These are phyloP conservation scores for Paelopatides confundens DNA, from an alignment of 53 echinoderm and acorn worm genomes.

Conservation along the genomic window DNA sequence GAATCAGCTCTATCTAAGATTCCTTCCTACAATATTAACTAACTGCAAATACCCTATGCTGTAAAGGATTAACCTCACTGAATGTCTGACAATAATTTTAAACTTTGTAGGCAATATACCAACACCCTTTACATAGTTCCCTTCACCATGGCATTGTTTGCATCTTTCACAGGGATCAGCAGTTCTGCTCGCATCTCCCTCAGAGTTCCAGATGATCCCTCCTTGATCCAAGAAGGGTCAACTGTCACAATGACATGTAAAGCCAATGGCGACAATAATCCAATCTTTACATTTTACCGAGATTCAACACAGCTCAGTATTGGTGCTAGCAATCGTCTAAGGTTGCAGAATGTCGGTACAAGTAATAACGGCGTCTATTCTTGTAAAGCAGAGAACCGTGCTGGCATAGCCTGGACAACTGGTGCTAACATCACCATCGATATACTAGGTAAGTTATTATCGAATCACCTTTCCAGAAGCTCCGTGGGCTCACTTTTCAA, in stretches of 20 bases:
- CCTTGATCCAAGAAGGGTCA: slow-evolving; percentile 59
- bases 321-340: slow-evolving; percentile 44
- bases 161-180: slow-evolving; percentile 71
- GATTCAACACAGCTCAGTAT: slow-evolving; percentile 46
- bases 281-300: slow-evolving; percentile 65
- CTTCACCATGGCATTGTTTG: not conserved
- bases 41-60: too few relatives aligned
- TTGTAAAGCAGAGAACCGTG: slow-evolving; percentile 72
- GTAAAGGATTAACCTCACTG: too few relatives aligned
- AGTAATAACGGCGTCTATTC: slow-evolving; percentile 78
- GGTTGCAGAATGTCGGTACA: slow-evolving; percentile 40
- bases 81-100: too few relatives aligned
- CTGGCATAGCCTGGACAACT: slow-evolving; percentile 59
- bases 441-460: slow-evolving; percentile 60
- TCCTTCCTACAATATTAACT: too few relatives aligned
- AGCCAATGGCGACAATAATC: slow-evolving; percentile 70
- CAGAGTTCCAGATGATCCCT: slow-evolving; percentile 52
- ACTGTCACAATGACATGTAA: slow-evolving; percentile 75
- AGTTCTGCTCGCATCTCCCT: slow-evolving; percentile 61
- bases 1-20: too few relatives aligned
- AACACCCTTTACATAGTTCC: too few relatives aligned
- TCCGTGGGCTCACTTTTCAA: not conserved
- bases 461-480: not conserved
- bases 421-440: slow-evolving; percentile 67
- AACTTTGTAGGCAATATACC: too few relatives aligned